Evolutionary conservation across 2,797 vertebrate species (phyloP).

Genomic region (Phrynocephalus forsythii): DNA sequence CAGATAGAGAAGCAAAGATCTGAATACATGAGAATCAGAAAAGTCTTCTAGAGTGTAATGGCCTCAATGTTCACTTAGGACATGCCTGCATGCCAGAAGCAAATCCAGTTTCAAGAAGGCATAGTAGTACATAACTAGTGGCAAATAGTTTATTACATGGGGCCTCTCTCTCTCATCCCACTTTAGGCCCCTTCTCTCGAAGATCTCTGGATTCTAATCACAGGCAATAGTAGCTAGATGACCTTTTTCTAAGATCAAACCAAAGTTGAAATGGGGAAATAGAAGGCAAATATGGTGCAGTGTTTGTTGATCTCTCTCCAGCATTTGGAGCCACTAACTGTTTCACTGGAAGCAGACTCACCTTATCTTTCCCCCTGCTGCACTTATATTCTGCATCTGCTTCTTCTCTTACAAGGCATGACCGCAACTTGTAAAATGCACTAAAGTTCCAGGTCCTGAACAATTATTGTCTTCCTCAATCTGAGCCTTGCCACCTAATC

Average conservation of each 20-base stretch:
- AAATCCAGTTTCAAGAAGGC: slow-evolving; percentile 18
- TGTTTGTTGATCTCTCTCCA: slow-evolving; percentile 53
- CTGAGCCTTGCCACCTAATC: neutral
- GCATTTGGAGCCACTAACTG: slow-evolving; percentile 24
- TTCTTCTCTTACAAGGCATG: slow-evolving; percentile 51
- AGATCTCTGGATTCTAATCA: neutral
- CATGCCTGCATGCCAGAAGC: slow-evolving; percentile 35
- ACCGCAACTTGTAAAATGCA: slow-evolving; percentile 55
- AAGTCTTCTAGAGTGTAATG: neutral
- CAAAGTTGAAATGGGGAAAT: slow-evolving; percentile 34
- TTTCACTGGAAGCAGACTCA: slow-evolving; percentile 25
- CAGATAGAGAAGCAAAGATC: slow-evolving; percentile 12
- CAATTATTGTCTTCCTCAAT: slow-evolving; percentile 29
- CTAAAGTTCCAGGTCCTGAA: neutral
- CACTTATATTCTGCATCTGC: slow-evolving; percentile 51
- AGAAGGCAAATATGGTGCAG: slow-evolving; percentile 71
- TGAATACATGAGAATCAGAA: slow-evolving; percentile 6
- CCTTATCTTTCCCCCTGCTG: slow-evolving; percentile 38
- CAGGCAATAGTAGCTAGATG: neutral
- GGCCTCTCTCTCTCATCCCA: slow-evolving; percentile 17
- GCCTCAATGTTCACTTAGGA: neutral
- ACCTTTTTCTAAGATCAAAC: slow-evolving; percentile 17
- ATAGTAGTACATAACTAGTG: neutral
- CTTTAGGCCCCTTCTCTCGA: neutral
- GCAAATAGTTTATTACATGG: neutral